These are phyloP conservation scores for Plutomurus gul DNA, from an alignment of 1,140 invertebrate species.

Conservation along the genomic window DNA sequence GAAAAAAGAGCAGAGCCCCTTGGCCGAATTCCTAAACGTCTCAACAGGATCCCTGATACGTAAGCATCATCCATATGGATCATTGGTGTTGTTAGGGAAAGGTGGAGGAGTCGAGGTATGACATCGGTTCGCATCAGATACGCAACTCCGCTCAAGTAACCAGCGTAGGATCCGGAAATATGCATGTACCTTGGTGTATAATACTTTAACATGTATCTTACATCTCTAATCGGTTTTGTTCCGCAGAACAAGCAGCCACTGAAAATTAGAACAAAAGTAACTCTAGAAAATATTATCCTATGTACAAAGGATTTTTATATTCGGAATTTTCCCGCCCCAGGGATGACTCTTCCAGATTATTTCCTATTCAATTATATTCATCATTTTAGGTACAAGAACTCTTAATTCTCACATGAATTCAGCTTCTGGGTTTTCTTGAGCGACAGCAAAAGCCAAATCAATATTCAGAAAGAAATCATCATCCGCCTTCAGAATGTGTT, in stretches of 20 bases:
- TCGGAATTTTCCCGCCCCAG: too few species aligned
- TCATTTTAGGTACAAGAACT: not conserved
- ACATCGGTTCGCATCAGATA: constrained; percentile 51
- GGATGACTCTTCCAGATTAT: too few species aligned
- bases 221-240: not conserved
- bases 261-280: not conserved
- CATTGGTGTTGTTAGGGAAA: constrained; percentile 54
- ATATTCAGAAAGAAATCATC: constrained; percentile 2
- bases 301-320: not conserved
- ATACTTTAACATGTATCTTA: constrained; percentile 37
- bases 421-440: not conserved
- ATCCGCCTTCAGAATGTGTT: not conserved
- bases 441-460: not conserved
- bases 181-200: constrained; percentile 37
- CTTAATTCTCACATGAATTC: not conserved
- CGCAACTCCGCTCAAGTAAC: constrained; percentile 55
- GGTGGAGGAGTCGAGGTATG: constrained; percentile 50
- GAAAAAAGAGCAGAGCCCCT: not conserved
- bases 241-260: constrained; percentile 33
- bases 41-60: constrained; percentile 59
- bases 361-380: too few species aligned
- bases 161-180: constrained; percentile 50
- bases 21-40: constrained; percentile 47
- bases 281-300: not conserved
- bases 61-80: constrained; percentile 61